Evolutionary conservation across 2,888 invertebrate genomes (phyloP).

Genomic region (Drosophila robusta): DNA sequence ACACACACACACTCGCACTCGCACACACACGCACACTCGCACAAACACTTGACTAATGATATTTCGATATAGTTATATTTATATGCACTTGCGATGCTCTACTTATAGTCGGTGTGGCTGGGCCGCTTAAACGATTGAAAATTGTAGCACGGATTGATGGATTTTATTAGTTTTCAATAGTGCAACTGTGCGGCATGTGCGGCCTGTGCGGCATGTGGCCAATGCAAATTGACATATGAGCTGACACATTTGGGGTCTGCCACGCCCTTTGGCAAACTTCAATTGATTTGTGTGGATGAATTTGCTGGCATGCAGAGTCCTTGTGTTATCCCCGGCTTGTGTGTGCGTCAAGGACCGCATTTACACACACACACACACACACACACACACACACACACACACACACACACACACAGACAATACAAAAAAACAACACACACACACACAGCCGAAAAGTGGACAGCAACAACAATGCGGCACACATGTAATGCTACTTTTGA

Average conservation of each 20-base stretch:
- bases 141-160: slow-evolving; percentile 23
- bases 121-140: slow-evolving; percentile 37
- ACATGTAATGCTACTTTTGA: slow-evolving; percentile 50
- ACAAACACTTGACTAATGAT: not conserved
- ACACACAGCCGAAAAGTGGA: not conserved
- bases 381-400: slow-evolving; percentile 7
- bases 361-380: slow-evolving; percentile 12
- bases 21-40: not conserved
- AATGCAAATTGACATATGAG: slow-evolving; percentile 65
- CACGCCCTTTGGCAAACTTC: slow-evolving; percentile 31
- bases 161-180: slow-evolving; percentile 46
- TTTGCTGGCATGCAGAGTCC: slow-evolving; percentile 12
- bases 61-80: not conserved
- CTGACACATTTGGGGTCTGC: slow-evolving; percentile 57
- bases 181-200: slow-evolving; percentile 13
- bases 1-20: not conserved
- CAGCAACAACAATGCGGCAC: slow-evolving; percentile 20
- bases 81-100: slow-evolving; percentile 8
- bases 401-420: slow-evolving; percentile 16
- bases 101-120: slow-evolving; percentile 14
- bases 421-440: slow-evolving; percentile 18
- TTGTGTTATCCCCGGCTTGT: slow-evolving; percentile 42
- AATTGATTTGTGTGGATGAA: slow-evolving; percentile 60
- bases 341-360: slow-evolving; percentile 11
- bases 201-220: slow-evolving; percentile 33